These are phyloP conservation scores for Drosophila sturtevanti DNA, from an alignment of 1,140 invertebrate genomes.

Conservation along the genomic window DNA sequence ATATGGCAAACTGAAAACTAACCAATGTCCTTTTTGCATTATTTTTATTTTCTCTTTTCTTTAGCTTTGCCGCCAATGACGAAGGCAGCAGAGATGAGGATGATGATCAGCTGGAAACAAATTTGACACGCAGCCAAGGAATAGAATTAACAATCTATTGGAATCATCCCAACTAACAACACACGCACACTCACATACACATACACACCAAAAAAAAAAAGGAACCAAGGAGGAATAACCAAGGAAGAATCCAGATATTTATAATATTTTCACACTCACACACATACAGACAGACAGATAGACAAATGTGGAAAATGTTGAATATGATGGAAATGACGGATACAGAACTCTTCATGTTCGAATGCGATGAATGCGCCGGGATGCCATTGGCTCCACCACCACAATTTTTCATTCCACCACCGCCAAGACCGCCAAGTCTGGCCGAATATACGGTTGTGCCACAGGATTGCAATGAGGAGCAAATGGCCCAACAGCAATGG, in stretches of 20 bases:
- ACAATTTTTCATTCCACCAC: conserved; percentile 85
- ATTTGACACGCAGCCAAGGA: conserved; percentile 67
- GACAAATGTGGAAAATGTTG: conserved; percentile 80
- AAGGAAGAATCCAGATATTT: too few species aligned
- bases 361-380: conserved; percentile 84
- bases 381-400: conserved; percentile 85
- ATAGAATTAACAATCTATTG: conserved; percentile 8
- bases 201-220: neutral
- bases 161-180: conserved; percentile 5
- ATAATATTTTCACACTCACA: neutral
- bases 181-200: conserved; percentile 4
- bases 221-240: conserved; percentile 7
- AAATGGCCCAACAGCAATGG: conserved; percentile 76
- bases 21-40: conserved; percentile 23
- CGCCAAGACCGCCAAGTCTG: conserved; percentile 84
- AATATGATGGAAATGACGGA: conserved; percentile 61
- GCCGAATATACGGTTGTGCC: conserved; percentile 78
- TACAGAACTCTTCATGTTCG: conserved; percentile 73
- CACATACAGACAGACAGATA: conserved; percentile 12
- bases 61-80: conserved; percentile 61
- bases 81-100: conserved; percentile 69
- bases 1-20: conserved; percentile 41
- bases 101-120: conserved; percentile 55
- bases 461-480: conserved; percentile 74
- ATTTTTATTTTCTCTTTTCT: conserved; percentile 23